phyloP scores from a whole-genome alignment of 2,113 vertebrate genomes.

The Sander vitreus region DNA sequence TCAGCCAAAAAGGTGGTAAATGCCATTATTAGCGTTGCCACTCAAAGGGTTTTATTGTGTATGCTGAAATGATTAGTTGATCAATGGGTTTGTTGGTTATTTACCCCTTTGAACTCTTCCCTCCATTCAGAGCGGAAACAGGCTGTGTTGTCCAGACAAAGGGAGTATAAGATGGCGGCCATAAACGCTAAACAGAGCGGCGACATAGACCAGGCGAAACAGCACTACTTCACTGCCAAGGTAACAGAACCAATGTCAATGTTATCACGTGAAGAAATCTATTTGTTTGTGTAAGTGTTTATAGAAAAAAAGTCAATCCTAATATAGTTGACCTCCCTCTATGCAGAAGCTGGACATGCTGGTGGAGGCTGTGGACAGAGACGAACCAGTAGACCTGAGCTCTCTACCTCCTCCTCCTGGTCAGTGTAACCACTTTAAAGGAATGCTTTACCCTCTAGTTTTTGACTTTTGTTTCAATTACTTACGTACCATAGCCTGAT shows the following conservation, averaged over 20 bases:
- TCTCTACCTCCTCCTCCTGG: conserved; percentile 88
- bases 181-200: conserved; percentile 88
- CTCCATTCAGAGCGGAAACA: conserved; percentile 73
- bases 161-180: conserved; percentile 90
- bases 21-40: neutral
- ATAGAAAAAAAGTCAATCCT: neutral
- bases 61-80: too few relatives aligned
- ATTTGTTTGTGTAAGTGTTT: neutral
- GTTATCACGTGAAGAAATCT: neutral
- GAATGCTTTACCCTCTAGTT: neutral
- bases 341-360: conserved; percentile 86
- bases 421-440: conserved; percentile 65
- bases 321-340: neutral
- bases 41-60: too few relatives aligned
- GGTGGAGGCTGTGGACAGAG: conserved; percentile 84
- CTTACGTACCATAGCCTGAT: neutral
- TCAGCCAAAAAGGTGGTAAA: neutral
- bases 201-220: conserved; percentile 82
- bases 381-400: conserved; percentile 82
- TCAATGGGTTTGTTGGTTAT: too few relatives aligned
- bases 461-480: neutral
- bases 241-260: conserved; percentile 63
- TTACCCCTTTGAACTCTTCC: neutral
- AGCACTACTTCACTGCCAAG: conserved; percentile 87
- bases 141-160: conserved; percentile 85